phyloP scores from a whole-genome alignment of 2,888 invertebrate species.

The Rhamnusium bicolor region DNA sequence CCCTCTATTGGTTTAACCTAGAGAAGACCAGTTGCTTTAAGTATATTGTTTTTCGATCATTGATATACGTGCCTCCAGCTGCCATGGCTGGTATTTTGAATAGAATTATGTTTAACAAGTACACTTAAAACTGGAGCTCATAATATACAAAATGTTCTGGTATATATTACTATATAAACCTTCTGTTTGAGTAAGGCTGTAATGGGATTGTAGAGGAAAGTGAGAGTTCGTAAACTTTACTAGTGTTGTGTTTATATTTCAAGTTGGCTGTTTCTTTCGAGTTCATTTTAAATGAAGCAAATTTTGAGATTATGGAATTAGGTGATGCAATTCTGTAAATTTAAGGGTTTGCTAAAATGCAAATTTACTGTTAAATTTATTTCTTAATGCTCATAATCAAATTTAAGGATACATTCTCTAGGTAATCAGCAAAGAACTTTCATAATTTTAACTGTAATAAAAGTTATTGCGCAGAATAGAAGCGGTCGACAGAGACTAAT shows the following conservation, averaged over 20 bases:
- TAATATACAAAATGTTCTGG: not conserved
- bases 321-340: not conserved
- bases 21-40: not conserved
- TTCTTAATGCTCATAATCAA: too few relatives aligned
- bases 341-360: too few relatives aligned
- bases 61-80: not conserved
- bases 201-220: not conserved
- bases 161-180: not conserved
- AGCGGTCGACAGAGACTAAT: too few relatives aligned
- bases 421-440: too few relatives aligned
- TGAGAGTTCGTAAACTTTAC: not conserved
- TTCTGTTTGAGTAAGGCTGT: not conserved
- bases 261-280: not conserved
- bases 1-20: slow-evolving; percentile 21
- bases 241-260: not conserved
- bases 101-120: slow-evolving; percentile 5
- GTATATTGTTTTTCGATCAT: not conserved
- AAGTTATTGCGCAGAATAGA: too few relatives aligned
- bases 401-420: too few relatives aligned
- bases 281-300: not conserved
- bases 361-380: too few relatives aligned
- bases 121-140: not conserved
- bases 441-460: too few relatives aligned
- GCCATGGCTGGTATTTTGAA: not conserved
- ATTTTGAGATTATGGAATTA: not conserved